phyloP scores from a whole-genome alignment of 2,113 vertebrate genomes.

The Lepisosteus osseus region DNA sequence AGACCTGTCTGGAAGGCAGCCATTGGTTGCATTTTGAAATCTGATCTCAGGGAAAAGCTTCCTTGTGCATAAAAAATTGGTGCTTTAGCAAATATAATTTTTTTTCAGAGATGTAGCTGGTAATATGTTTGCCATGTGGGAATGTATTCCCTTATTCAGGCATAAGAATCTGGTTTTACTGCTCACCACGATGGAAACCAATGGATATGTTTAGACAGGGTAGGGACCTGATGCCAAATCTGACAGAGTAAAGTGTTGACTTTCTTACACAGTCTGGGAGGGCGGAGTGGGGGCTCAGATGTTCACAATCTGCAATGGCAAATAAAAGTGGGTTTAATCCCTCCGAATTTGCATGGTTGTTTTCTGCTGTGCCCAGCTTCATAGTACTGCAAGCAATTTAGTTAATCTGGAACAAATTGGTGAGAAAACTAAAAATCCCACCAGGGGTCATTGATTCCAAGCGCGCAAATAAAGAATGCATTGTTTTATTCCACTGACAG shows the following conservation, averaged over 20 bases:
- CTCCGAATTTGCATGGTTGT: neutral
- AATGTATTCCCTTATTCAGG: too few relatives aligned
- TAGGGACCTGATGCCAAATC: neutral
- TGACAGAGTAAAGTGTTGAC: conserved; percentile 7
- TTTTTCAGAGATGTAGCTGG: neutral
- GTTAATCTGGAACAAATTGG: conserved; percentile 29
- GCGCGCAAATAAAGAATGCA: conserved; percentile 16
- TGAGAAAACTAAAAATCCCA: conserved; percentile 14
- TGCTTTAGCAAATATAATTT: neutral
- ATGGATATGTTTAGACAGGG: neutral
- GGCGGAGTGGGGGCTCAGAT: neutral
- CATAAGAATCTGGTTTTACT: neutral
- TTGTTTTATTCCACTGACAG: conserved; percentile 12
- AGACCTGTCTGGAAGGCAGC: neutral
- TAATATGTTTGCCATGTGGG: too few relatives aligned
- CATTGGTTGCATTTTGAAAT: neutral
- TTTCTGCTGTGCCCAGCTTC: neutral
- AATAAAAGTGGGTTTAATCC: neutral
- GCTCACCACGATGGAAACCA: neutral
- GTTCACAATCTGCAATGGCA: neutral
- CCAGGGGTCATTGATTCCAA: conserved; percentile 7
- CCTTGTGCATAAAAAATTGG: neutral
- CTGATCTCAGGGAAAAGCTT: neutral
- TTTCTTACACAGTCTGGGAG: neutral
- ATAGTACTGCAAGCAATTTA: conserved; percentile 8